Evolutionary conservation across 30 jellyfish, hydroid and myxozoan genomes (phyloP).

Genomic region (Pseudorhiza aurosa): DNA sequence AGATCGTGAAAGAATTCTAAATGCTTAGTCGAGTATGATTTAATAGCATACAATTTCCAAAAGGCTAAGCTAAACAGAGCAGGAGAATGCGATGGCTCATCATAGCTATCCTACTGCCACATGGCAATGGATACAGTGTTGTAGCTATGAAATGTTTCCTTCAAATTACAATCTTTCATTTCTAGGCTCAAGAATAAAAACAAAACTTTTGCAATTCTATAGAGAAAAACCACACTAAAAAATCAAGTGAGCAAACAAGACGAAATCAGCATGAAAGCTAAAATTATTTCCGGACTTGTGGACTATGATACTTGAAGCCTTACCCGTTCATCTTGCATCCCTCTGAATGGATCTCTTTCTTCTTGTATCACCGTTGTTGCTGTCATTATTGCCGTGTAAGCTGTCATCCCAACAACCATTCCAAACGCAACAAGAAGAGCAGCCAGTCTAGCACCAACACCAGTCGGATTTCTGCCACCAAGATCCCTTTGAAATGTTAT

Average conservation of each 20-base stretch:
- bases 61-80: no score
- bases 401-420: slow-evolving; percentile 92
- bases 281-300: background rate
- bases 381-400: slow-evolving; percentile 91
- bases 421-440: slow-evolving; percentile 82
- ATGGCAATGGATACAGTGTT: no score
- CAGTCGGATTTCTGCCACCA: slow-evolving; percentile 86
- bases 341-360: slow-evolving; percentile 75
- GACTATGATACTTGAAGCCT: background rate
- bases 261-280: background rate
- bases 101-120: no score
- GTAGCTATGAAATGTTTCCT: no score
- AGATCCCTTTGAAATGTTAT: slow-evolving; percentile 86
- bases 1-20: no score
- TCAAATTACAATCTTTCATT: no score
- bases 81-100: no score
- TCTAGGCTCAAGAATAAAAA: no score
- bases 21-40: no score
- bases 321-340: slow-evolving; percentile 86
- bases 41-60: no score
- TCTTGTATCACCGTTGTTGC: slow-evolving; percentile 72
- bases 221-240: no score
- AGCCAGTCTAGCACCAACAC: slow-evolving; percentile 76
- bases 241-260: background rate
- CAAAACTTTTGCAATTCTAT: no score